These are phyloP conservation scores for Drosophila cardini DNA, from an alignment of 1,140 invertebrate species.

Conservation along the genomic window DNA sequence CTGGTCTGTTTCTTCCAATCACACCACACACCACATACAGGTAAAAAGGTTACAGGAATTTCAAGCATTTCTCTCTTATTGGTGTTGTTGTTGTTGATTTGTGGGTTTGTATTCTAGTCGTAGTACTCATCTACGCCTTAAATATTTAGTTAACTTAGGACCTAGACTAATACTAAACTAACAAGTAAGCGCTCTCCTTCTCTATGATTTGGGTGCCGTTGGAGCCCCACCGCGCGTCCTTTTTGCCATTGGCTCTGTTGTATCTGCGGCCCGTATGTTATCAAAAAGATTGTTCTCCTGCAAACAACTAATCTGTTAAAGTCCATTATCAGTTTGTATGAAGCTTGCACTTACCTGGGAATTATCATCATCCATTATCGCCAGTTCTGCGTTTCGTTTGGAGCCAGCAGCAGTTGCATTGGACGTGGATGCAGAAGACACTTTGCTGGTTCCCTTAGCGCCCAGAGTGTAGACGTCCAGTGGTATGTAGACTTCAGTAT, in stretches of 20 bases:
- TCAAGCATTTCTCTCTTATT: constrained; percentile 20
- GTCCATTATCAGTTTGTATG: neutral
- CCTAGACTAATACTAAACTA: constrained; percentile 74
- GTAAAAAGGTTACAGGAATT: constrained; percentile 50
- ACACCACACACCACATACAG: constrained; percentile 29
- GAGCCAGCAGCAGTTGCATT: constrained; percentile 35
- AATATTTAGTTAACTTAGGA: constrained; percentile 80
- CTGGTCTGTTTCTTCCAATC: constrained; percentile 12
- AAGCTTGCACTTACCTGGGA: constrained; percentile 42
- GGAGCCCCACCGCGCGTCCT: constrained; percentile 67
- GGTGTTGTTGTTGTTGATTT: constrained; percentile 30
- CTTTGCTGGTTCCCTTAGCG: constrained; percentile 47
- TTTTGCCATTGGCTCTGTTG: constrained; percentile 70
- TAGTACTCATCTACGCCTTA: constrained; percentile 62
- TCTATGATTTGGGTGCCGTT: constrained; percentile 63
- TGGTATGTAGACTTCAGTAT: constrained; percentile 79
- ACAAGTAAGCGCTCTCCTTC: constrained; percentile 58
- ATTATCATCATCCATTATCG: constrained; percentile 61
- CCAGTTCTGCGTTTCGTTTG: constrained; percentile 58
- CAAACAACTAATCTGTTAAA: neutral
- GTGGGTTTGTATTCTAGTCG: constrained; percentile 41
- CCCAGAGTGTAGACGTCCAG: constrained; percentile 74
- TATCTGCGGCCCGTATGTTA: constrained; percentile 70
- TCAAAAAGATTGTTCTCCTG: constrained; percentile 74
- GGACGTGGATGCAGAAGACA: constrained; percentile 43